Conservation (phyloP, 2,888 invertebrate genomes). For the Idaea dimidiata region DNA sequence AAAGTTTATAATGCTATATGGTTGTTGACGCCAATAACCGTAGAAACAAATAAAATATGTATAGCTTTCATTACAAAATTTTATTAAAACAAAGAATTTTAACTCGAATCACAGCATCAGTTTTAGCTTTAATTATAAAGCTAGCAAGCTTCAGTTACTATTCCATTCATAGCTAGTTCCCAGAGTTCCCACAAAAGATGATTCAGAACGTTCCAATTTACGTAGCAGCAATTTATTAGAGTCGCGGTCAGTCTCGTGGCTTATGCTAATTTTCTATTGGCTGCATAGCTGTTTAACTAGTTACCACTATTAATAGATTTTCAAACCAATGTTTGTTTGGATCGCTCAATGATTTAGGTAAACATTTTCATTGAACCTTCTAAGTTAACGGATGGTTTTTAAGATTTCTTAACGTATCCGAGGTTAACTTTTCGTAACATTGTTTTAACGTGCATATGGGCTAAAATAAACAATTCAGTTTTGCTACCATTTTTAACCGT, state of each 20-base stretch:
- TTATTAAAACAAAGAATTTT: neutral
- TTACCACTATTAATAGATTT: slow-evolving; percentile 23
- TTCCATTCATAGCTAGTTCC: neutral
- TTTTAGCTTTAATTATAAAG: neutral
- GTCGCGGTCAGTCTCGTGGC: slow-evolving; percentile 16
- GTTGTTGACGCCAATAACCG: no score
- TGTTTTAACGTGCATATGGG: neutral
- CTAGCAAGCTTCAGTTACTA: neutral
- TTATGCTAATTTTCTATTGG: slow-evolving; percentile 32
- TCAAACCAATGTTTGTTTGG: slow-evolving; percentile 12
- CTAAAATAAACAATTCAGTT: neutral
- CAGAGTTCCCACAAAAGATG: neutral
- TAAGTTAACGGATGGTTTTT: neutral
- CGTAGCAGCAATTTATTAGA: neutral
- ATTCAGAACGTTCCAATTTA: neutral
- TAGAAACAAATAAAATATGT: neutral
- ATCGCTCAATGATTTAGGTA: neutral
- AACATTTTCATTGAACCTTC: neutral
- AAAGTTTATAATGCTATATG: no score
- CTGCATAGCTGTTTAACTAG: slow-evolving; percentile 22
- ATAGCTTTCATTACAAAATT: neutral
- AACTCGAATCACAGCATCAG: neutral
- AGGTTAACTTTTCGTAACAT: neutral
- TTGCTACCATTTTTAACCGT: neutral
- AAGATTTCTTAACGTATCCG: neutral